phyloP scores from a whole-genome alignment of 2,888 invertebrate species.

The Alsophila aescularia region DNA sequence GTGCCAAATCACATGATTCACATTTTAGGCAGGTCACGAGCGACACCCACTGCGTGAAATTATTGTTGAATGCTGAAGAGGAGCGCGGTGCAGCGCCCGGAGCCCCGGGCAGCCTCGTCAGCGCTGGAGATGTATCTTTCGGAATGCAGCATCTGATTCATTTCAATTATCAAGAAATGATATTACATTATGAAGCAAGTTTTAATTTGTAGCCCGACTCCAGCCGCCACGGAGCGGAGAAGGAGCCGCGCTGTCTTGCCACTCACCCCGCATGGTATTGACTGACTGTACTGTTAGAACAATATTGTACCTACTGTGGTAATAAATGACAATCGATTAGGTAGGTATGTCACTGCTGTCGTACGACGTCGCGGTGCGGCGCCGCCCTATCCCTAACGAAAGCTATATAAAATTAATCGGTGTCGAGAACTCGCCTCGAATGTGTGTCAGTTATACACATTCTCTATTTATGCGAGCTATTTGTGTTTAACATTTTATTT shows the following conservation, averaged over 20 bases:
- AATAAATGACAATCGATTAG: slow-evolving; percentile 20
- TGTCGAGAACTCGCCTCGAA: slow-evolving; percentile 44
- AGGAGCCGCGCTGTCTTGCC: too few relatives aligned
- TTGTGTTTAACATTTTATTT: slow-evolving; percentile 61
- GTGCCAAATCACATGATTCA: slow-evolving; percentile 79
- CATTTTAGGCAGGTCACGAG: slow-evolving; percentile 76
- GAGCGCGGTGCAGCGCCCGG: not conserved
- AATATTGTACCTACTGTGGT: too few relatives aligned
- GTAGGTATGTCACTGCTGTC: not conserved
- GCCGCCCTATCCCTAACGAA: slow-evolving; percentile 40
- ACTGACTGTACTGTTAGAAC: too few relatives aligned
- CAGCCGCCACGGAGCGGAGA: too few relatives aligned
- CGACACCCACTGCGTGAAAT: slow-evolving; percentile 57
- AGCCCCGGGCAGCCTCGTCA: not conserved
- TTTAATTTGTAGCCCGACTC: too few relatives aligned
- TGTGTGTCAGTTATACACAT: slow-evolving; percentile 70
- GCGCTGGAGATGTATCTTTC: too few relatives aligned
- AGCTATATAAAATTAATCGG: slow-evolving; percentile 45
- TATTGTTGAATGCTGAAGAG: slow-evolving; percentile 16
- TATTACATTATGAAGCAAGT: too few relatives aligned
- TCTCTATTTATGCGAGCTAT: slow-evolving; percentile 65
- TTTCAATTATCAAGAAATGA: too few relatives aligned
- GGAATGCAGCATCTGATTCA: not conserved
- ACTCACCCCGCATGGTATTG: too few relatives aligned
- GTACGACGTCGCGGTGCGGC: slow-evolving; percentile 18